Percentiles rank a stretch among this genome's conserved stretches.
phyloP scores from a whole-genome alignment of 2,888 invertebrate species.

The Trichopria drosophilae region DNA sequence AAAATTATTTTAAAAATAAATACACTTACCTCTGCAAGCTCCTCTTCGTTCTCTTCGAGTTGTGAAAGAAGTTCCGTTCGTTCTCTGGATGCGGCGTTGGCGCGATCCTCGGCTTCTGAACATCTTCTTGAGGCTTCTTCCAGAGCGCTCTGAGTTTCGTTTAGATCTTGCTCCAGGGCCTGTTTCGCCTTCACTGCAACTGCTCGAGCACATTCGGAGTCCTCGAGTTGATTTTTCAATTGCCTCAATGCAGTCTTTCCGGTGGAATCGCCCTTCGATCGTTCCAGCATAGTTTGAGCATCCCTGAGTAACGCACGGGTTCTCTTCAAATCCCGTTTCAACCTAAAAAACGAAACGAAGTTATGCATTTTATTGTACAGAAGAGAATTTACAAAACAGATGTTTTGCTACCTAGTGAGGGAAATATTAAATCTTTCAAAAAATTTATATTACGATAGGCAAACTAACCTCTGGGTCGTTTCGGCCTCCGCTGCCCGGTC shows the following conservation, averaged over 20 bases:
- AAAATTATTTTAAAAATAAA: not conserved
- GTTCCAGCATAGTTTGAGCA: conserved; percentile 88
- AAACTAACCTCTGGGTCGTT: conserved; percentile 49
- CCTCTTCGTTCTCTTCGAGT: conserved; percentile 92
- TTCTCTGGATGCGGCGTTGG: conserved; percentile 73
- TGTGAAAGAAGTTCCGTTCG: conserved; percentile 80
- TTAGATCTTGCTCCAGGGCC: conserved; percentile 81
- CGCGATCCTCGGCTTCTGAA: conserved; percentile 79
- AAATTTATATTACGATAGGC: not conserved
- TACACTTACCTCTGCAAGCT: conserved; percentile 72
- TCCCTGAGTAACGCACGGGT: conserved; percentile 89
- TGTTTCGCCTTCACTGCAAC: conserved; percentile 86
- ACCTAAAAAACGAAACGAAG: conserved; percentile 55
- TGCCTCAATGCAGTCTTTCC: conserved; percentile 67
- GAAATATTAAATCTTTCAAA: conserved; percentile 7
- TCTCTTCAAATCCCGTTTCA: conserved; percentile 84
- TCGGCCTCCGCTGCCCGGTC: conserved; percentile 71
- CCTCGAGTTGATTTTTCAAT: conserved; percentile 75
- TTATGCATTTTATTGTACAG: not conserved
- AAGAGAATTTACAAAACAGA: not conserved
- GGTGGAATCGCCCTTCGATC: conserved; percentile 83
- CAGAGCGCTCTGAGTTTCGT: conserved; percentile 78
- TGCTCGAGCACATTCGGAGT: conserved; percentile 82
- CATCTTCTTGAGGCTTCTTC: conserved; percentile 78
- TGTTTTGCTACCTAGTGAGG: not conserved